Conservation (phyloP, 2,888 invertebrate species). For the Elgonia sp. region DNA sequence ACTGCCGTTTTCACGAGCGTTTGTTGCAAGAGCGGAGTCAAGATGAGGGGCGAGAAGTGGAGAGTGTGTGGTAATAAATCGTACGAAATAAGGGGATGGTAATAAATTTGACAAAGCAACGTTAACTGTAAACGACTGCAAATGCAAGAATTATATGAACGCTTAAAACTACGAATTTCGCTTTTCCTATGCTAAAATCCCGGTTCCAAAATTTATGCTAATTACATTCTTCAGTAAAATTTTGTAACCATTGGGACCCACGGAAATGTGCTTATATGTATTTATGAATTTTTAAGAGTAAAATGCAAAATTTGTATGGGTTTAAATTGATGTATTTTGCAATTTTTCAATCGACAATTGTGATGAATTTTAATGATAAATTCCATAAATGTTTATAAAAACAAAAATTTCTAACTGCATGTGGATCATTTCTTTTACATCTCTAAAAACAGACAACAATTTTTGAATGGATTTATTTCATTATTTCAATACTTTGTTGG, state of each 20-base stretch:
- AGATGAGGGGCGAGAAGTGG: constrained; percentile 72
- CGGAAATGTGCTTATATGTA: too few relatives aligned
- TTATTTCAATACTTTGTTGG: too few relatives aligned
- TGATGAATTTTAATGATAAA: too few relatives aligned
- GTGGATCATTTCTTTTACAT: too few relatives aligned
- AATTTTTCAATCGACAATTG: too few relatives aligned
- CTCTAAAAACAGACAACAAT: too few relatives aligned
- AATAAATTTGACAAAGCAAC: constrained; percentile 75
- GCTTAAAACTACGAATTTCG: constrained; percentile 58
- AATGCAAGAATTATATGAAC: constrained; percentile 72
- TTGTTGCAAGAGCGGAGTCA: constrained; percentile 74
- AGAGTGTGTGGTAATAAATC: constrained; percentile 76
- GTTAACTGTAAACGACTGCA: constrained; percentile 72
- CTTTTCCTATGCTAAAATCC: constrained; percentile 42
- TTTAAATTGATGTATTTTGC: too few relatives aligned
- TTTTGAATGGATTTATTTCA: too few relatives aligned
- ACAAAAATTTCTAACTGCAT: too few relatives aligned
- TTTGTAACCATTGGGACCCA: not conserved
- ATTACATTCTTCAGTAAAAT: constrained; percentile 55
- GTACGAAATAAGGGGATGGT: constrained; percentile 73
- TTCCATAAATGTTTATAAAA: too few relatives aligned
- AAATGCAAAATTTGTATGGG: too few relatives aligned
- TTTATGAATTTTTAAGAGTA: too few relatives aligned
- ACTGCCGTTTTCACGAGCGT: constrained; percentile 76
- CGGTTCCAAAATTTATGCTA: constrained; percentile 65